Base-by-base conservation (phyloP, 2,888 invertebrate genomes). In the Drosophila anomalata region DNA sequence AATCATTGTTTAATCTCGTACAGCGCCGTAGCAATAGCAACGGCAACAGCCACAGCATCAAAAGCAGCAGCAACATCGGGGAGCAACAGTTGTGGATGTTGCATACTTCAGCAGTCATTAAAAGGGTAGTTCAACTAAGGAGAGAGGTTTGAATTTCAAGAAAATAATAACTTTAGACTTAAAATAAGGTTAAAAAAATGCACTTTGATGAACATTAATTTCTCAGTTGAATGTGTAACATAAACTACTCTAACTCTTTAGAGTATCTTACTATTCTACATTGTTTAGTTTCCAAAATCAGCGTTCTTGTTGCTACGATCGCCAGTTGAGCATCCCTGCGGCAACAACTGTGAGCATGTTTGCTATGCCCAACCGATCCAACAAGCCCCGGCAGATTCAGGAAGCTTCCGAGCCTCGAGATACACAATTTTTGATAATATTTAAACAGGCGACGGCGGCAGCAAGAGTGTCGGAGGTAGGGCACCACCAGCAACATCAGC, bases 381-480 rank as follows among this genome's bases (percentile, higher is more conserved):
- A 51, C 55, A 55, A 53, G 44, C 42, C 48, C 69, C 77, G 69
- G 66, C 77, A 73, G 77, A 54, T 85, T 82, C 82, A 85, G 82
- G 85, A 82, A 82, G 85, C 82, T 79, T 75, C 75, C 70, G 56
- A 75, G 73, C 73, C 52, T 52, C 77, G 52, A 86, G 84, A 84
- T 86, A 86, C 86, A 86, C 75, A 71, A 73, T 81, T 86, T 86
- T 79, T 80, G 86, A 84, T 84, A 84, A 83, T 86, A 85, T 87
- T 78, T 67, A 74, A 62, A 59, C 74, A 80, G 81, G 59, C 60
- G 50, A 39, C 33, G 53, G 47, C 20, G 31, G 14, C 14, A 24
- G 58, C 60, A 36, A 57, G 46, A 57, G 67, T 67, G 67, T 67
- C 39, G 67, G 60, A 48, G 51, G 46, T 24, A 44, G 60, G 50